Evolutionary conservation across 2,113 vertebrate species (phyloP), one percentile per base, ranked within the genome.

Genomic region (Leucopsar rothschildi): DNA sequence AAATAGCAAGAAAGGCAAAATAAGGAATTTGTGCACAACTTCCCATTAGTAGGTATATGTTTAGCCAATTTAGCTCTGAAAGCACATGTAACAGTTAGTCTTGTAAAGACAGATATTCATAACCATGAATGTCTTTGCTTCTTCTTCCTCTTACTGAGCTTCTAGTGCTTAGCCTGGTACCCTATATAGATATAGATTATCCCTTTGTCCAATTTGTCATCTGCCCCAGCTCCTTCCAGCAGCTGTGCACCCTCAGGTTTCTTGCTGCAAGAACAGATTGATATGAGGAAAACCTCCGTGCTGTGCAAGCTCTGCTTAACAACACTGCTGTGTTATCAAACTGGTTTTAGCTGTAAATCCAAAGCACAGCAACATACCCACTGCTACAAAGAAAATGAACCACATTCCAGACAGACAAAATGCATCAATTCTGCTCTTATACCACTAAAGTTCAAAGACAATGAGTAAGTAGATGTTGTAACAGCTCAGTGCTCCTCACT

Each of bases 21-120:
- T n/a, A 73, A 78, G 8, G 9, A 33, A 52, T 56, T 52, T 11
- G 45, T 60, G 18, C 6, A 35, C 9, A 31, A 9, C 15, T 64
- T 75, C 11, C 6, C 8, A 37, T 33, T 6, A 3, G 10, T 14
- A 49, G 28, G 18, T 14, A 33, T 25, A 31, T 50, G 2, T 64
- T 64, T 23, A 65, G 11, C 3, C 17, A 22, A 65, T 57, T 76
- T 37, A 72, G 3, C 22, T 13, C 33, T 37, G 35, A 64, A 95
- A 72, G 2, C 3, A n/a, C 1, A 0, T 23, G 10, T 6, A 65
- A 55, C 5, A 2, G 19, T 63, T 76, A 63, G 50, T 52, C 33
- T 49, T 69, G 44, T 20, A 81, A 93, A 64, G 25, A 37, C 17
- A 82, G 56, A 61, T 39, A 27, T 4, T 6, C 9, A 18, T 40